Conservation (phyloP, 2,113 vertebrate genomes). For the Pseudopodoces humilis region DNA sequence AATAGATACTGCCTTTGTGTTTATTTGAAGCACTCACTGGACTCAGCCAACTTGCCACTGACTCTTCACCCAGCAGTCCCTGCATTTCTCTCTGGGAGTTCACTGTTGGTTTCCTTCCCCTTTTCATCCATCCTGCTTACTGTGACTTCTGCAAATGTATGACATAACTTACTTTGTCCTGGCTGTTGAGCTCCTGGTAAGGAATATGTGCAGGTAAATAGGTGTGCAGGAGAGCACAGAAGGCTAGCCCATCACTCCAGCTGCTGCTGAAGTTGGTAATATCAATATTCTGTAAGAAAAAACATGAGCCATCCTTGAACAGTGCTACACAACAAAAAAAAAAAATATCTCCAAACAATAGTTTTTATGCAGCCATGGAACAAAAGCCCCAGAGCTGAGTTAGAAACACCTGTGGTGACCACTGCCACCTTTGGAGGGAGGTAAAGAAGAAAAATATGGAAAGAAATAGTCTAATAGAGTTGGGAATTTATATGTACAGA, state of each 20-base stretch:
- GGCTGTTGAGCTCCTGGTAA: conserved; percentile 89
- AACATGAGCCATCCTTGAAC: not conserved
- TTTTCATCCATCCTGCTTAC: not conserved
- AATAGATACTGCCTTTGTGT: not conserved
- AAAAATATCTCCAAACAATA: not conserved
- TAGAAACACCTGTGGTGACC: not conserved
- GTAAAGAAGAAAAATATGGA: not conserved
- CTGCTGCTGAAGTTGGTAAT: conserved; percentile 97
- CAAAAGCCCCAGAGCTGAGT: not conserved
- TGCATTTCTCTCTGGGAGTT: not conserved
- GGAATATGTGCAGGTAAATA: conserved; percentile 93
- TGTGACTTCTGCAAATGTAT: not conserved
- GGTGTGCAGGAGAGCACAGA: conserved; percentile 89
- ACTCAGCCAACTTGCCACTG: not conserved
- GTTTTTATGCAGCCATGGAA: not conserved
- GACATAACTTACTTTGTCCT: conserved; percentile 81
- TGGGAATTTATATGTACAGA: not conserved
- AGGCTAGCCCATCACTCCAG: conserved; percentile 91
- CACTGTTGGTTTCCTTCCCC: not conserved
- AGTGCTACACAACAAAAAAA: not conserved
- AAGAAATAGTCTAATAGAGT: not conserved
- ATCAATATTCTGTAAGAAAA: conserved; percentile 83
- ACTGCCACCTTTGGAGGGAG: not conserved
- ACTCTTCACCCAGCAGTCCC: not conserved
- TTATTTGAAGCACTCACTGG: not conserved